Base-by-base conservation (phyloP, 2,797 vertebrate genomes). In the Bryconaethiops microstoma region DNA sequence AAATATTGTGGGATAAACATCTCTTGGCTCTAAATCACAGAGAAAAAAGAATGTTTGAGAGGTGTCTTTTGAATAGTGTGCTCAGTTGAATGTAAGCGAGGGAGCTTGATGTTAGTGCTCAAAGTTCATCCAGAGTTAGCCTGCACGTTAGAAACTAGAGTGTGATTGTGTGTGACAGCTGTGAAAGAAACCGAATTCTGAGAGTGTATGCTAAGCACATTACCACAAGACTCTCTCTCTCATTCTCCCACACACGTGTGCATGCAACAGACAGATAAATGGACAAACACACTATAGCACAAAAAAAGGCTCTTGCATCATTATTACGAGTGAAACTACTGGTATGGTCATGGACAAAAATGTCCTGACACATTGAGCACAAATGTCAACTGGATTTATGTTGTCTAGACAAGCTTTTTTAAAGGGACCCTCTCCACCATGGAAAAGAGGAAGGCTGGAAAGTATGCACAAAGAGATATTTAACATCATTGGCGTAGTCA, bases 341-440 rank as follows among this genome's bases (percentile, higher is more conserved):
- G 60, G 25, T 78, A 62, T 55, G 55, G 35, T 35, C 81, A 87
- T 63, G 82, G 82, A 77, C 81, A 70, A 82, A 74, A 86, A 87
- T 63, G 73, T 73, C 79, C 67, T 40, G 78, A 79, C 77, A 86
- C 80, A 80, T 82, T 82, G 88, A 83, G 85, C 76, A 64, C 82
- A 60, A 77, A 89, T 82, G 84, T 88, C 77, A 87, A 79, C 86
- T 81, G 80, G 90, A 90, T 90, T 90, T 74, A 84, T 82, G 75
- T 86, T 25, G 90, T 93, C 92, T 92, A 90, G 90, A 92, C 89
- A 8, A 55, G 83, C 77, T 88, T 86, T 88, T 91, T 89, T 76
- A 85, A 86, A 83, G 65, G 76, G 82, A 85, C 72, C 55, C 73
- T 88, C 55, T 35, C 50, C 69, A 39, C 77, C 78, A 70, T 83